Evolutionary conservation across 2,113 vertebrate species (phyloP), one percentile per base, ranked within the genome.

Genomic region (Dryoscopus gambensis): DNA sequence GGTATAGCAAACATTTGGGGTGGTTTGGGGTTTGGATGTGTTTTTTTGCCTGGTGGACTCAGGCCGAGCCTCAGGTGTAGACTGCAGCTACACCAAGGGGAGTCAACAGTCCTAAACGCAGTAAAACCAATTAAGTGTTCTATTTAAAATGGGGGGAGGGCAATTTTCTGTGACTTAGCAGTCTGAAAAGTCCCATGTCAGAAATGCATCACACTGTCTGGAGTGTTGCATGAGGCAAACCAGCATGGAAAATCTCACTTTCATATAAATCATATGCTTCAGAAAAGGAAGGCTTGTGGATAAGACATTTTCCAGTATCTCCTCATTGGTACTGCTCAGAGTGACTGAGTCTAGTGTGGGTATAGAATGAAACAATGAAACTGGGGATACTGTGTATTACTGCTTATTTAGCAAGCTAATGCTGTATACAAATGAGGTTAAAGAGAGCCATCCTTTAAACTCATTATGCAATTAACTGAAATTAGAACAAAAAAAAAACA

Each of bases 401-500:
- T 92, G 44, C 47, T 91, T 73, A 28, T 68, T 60, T 84, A 56
- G 7, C 4, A 40, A 70, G 37, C n/a, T 78, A 31, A 62, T 55
- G 42, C 37, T 93, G 69, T 65, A 16, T 81, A 33, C 14, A 65
- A 30, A 55, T 46, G 5, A 44, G 13, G 7, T 56, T 68, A 13
- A 75, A 87, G 35, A 37, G 23, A 70, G 6, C 12, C 37, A 39
- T 20, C 13, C 16, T 80, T 80, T 37, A 44, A 90, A 39, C 13
- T 84, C 14, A 11, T 46, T 55, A 46, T 35, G 76, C 75, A 49
- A 7, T 68, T 21, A 49, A 73, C 13, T 56, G 39, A 65, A 77
- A 64, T 70, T 2, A 18, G n/a, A n/a, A n/a, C n/a, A 2, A 1
- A 5, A n/a, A 49, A 35, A 4, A 5, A 1, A 1, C 2, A 6